Conservation (phyloP, 2,113 vertebrate genomes). For the Corythoichthys haematopterus region DNA sequence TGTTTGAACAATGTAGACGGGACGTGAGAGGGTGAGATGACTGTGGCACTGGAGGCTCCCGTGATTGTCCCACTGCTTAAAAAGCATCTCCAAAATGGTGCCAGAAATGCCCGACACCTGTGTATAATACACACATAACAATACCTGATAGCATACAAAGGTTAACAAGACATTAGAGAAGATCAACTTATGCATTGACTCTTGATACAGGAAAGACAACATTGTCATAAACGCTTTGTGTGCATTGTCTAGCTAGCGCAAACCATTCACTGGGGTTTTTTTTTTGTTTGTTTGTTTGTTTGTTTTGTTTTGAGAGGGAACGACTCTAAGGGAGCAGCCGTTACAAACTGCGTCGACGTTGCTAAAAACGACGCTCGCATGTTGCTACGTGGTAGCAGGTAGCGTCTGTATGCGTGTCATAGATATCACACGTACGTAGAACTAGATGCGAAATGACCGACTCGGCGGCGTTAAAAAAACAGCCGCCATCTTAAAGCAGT, state of each 20-base stretch:
- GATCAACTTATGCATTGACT: slow-evolving; percentile 24
- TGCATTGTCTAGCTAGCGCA: slow-evolving; percentile 12
- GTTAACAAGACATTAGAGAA: slow-evolving; percentile 25
- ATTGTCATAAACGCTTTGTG: slow-evolving; percentile 5
- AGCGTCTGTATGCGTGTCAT: too few relatives aligned
- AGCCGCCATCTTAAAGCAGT: too few relatives aligned
- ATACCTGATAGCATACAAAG: slow-evolving; percentile 28
- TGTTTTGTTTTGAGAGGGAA: too few relatives aligned
- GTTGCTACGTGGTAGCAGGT: too few relatives aligned
- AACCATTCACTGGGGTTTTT: not conserved
- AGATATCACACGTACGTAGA: too few relatives aligned
- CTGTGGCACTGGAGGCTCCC: slow-evolving; percentile 56
- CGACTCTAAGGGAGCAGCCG: too few relatives aligned
- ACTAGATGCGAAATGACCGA: too few relatives aligned
- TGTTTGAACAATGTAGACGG: slow-evolving; percentile 74
- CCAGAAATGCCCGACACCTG: slow-evolving; percentile 58
- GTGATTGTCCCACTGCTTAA: slow-evolving; percentile 61
- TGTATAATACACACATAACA: slow-evolving; percentile 17
- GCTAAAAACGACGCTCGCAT: too few relatives aligned
- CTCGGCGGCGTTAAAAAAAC: too few relatives aligned
- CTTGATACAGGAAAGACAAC: not conserved
- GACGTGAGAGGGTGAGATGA: slow-evolving; percentile 42
- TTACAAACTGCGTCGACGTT: too few relatives aligned
- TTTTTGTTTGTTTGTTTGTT: too few relatives aligned
- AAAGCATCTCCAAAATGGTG: slow-evolving; percentile 47